phyloP scores from a whole-genome alignment of 2,888 invertebrate genomes.

The Agrochola litura region DNA sequence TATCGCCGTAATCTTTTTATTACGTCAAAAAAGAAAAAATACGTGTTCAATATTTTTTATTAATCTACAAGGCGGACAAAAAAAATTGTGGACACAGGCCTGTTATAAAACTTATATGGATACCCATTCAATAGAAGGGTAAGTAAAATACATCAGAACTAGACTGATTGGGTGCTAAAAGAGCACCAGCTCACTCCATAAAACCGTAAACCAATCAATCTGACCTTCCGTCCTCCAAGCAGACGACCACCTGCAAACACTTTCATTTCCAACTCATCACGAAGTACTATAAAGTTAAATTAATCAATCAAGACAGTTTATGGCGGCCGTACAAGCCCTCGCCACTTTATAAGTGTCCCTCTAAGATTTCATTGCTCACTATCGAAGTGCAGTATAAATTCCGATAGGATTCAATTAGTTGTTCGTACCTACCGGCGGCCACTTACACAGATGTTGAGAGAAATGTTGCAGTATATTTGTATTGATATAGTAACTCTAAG shows the following conservation, averaged over 20 bases:
- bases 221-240: slow-evolving; percentile 28
- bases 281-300: slow-evolving; percentile 67
- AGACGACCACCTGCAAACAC: slow-evolving; percentile 61
- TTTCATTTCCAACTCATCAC: slow-evolving; percentile 66
- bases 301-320: slow-evolving; percentile 66
- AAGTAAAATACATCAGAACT: neutral
- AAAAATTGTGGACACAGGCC: no score
- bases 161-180: slow-evolving; percentile 4
- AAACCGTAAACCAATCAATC: slow-evolving; percentile 40
- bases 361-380: slow-evolving; percentile 65
- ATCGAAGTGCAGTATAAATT: slow-evolving; percentile 64
- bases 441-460: slow-evolving; percentile 5
- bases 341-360: slow-evolving; percentile 61
- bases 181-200: slow-evolving; percentile 18
- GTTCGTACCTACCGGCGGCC: neutral
- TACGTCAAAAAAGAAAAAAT: no score
- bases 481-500: neutral
- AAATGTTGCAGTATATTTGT: slow-evolving; percentile 3
- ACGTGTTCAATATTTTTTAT: no score
- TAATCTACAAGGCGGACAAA: no score
- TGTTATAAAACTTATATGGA: neutral
- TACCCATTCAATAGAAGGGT: neutral
- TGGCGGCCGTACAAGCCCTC: slow-evolving; percentile 53
- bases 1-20: no score
- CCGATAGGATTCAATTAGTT: slow-evolving; percentile 58